Base-by-base conservation (phyloP, 2,113 vertebrate genomes). In the Thryonomys swinderianus region DNA sequence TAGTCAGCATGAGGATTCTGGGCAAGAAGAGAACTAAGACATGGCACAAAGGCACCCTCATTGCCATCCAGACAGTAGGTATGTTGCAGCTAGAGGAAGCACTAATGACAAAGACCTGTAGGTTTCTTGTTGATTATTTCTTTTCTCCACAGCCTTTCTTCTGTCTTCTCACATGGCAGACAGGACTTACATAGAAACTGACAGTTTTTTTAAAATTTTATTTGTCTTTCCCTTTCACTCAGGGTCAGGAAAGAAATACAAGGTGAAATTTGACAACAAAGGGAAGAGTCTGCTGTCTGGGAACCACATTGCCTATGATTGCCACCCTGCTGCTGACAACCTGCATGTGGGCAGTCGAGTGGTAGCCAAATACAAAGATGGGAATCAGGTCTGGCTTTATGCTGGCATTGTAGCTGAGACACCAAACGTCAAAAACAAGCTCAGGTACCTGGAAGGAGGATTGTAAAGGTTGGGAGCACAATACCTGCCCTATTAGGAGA, bases 21-120 rank as follows among this genome's bases (percentile, higher is more conserved):
- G 99, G 99, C 95, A 99, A 99, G 96, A 99, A 99, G 96, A 99
- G 99, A 83, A 99, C 99, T 34, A 99, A 99, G 97, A 99, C 99
- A 0, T 99, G 99, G 99, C 99, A 99, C 98, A 99, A 98, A 83
- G 99, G 99, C 62, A 98, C 97, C 0, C 98, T 99, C 0, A 99
- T 99, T 6, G 99, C 99, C 18, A 99, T 99, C 97, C 99, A 98
- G 95, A 97, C 98, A 0, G 98, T 99, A 0, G 99, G 99, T 99
- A 96, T 96, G 97, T 97, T 82, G 45, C 66, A 25, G 27, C 48
- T 61, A 85, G 51, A 73, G 92, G 64, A 57, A 48, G 57, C 51
- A 12, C 27, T 80, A 12, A 32, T 21, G 78, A 62, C 64, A 66
- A 42, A 59, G 30, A 1, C 45, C 80, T 87, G 55, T 79, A 40